phyloP scores from a whole-genome alignment of 2,888 invertebrate genomes.

The Morinoia aosen region DNA sequence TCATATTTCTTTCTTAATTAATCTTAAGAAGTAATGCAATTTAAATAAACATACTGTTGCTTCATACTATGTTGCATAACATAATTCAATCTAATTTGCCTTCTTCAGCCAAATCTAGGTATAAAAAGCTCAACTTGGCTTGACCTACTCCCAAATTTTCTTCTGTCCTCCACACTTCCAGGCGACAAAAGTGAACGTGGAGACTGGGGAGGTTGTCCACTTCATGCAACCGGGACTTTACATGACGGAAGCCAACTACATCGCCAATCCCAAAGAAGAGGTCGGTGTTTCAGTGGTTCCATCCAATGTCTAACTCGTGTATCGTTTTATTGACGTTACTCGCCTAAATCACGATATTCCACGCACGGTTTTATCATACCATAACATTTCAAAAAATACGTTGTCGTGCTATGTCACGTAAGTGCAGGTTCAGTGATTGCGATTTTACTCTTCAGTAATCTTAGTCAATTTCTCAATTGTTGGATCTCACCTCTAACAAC shows the following conservation, averaged over 20 bases:
- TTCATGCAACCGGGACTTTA: conserved; percentile 26
- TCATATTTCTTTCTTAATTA: background rate
- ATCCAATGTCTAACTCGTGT: background rate
- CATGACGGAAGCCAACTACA: background rate
- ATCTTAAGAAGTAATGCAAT: background rate
- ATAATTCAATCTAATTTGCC: background rate
- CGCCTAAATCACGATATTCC: too few species aligned
- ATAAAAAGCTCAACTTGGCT: background rate
- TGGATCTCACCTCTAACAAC: too few species aligned
- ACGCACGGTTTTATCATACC: background rate
- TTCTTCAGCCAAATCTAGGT: background rate
- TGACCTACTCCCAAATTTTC: background rate
- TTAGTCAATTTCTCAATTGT: too few species aligned
- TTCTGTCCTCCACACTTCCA: background rate
- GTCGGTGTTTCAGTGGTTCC: background rate
- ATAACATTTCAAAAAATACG: background rate
- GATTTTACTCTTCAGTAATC: too few species aligned
- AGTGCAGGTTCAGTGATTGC: too few species aligned
- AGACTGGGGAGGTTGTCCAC: background rate
- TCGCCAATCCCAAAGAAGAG: background rate
- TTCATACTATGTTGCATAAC: background rate
- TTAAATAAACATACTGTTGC: background rate
- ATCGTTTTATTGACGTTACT: background rate
- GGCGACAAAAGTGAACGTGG: background rate
- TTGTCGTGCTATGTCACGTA: background rate